Evolutionary conservation across 1,140 invertebrate species (phyloP), one percentile per base, ranked within the genome.

Genomic region (Zeugodacus cucurbitae): DNA sequence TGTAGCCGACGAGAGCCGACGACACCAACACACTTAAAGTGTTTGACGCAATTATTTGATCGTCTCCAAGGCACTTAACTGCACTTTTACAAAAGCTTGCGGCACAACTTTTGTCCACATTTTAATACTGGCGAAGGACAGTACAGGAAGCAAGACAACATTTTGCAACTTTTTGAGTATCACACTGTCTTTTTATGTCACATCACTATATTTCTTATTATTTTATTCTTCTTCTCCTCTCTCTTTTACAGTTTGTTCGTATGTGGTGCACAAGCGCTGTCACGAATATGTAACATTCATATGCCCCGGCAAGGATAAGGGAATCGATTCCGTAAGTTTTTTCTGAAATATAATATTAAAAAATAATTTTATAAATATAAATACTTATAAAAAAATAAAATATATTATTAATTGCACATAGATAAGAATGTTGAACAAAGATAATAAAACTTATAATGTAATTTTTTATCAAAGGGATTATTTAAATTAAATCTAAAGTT

Each of bases 251-350:
- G 97, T 98, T 91, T 98, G 97, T 95, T 98, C 97, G 93, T 99
- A 99, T 95, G 98, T 99, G 89, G 99, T 99, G 48, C 99, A 99
- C 95, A 99, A 99, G 94, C 94, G 99, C 94, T 99, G 99, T 94
- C 99, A 99, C 96, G 98, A 99, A 94, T 99, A 99, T 94, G 98
- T 99, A 91, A 98, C 98, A 67, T 99, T 99, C 94, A 98, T 96
- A 87, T 99, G 99, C 94, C 99, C 99, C 3, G 99, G 99, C 90
- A 98, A 97, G 87, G 99, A 99, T 95, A 99, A 99, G 94, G 98
- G 98, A 89, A 98, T 98, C 87, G 98, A 99, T 94, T 98, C 98
- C 89, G 98, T 99, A 96, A 98, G 98, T 98, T 94, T 88, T n/a
- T 59, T 48, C 54, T 41, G 29, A 59, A 58, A 54, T 17, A 17